A percentile compares a stretch with the other conserved stretches of the same genome.
These are phyloP conservation scores for Oxycera nigricornis DNA, from an alignment of 2,888 invertebrate species.

Conservation along the genomic window DNA sequence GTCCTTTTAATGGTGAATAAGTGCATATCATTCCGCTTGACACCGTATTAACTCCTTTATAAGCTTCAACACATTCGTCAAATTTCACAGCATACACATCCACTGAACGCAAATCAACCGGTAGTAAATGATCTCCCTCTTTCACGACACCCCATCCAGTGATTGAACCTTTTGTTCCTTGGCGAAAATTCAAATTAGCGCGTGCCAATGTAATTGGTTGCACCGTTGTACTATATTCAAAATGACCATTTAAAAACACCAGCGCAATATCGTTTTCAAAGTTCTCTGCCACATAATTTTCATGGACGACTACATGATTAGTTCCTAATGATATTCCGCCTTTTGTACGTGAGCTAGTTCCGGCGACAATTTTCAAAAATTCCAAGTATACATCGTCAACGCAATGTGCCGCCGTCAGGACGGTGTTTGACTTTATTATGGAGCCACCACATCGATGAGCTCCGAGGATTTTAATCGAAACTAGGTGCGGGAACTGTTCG, in stretches of 20 bases:
- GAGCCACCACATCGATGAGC: conserved; percentile 64
- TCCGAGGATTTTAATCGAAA: conserved; percentile 51
- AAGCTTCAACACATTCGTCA: conserved; percentile 41
- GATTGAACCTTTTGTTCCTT: conserved; percentile 52
- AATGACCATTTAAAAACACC: conserved; percentile 52
- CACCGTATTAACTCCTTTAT: conserved; percentile 20
- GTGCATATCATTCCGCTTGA: conserved; percentile 47
- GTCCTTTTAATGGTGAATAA: conserved; percentile 52
- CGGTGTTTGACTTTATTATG: conserved; percentile 60
- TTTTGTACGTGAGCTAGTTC: conserved; percentile 57
- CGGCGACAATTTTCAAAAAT: conserved; percentile 60
- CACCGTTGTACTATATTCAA: conserved; percentile 50
- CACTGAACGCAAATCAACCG: conserved; percentile 58
- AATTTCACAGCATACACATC: conserved; percentile 62
- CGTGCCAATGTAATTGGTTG: conserved; percentile 51
- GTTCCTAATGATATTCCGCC: conserved; percentile 52
- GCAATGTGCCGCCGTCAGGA: conserved; percentile 67
- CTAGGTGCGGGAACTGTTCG: conserved; percentile 41
- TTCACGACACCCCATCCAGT: conserved; percentile 54
- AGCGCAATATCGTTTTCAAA: conserved; percentile 68
- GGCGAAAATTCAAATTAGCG: conserved; percentile 47
- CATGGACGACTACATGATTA: conserved; percentile 60
- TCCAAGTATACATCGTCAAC: conserved; percentile 51
- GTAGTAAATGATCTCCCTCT: conserved; percentile 51
- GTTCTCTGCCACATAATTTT: conserved; percentile 58